Evolutionary conservation across 2,113 vertebrate species (phyloP), one percentile per base, ranked within the genome.

Genomic region (Pelvicachromis taeniatus): DNA sequence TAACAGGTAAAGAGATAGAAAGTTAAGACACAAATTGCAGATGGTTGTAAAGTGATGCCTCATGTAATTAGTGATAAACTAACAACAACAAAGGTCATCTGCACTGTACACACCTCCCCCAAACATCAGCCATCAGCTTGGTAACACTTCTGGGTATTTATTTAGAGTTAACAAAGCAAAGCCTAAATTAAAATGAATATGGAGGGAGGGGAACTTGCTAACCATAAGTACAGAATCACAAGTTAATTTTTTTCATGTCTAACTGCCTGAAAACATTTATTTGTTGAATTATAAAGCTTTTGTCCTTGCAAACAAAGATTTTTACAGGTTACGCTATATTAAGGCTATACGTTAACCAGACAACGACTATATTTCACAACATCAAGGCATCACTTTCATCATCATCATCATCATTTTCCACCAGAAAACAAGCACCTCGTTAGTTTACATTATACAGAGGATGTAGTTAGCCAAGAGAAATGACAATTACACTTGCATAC

Each of bases 331-430:
- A n/a, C 17, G 2, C 31, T 12, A n/a, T 35, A 12, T 9, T 7
- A 61, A 45, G 35, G n/a, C 3, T 42, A 16, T 0, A 2, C 1
- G 1, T 42, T 16, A 45, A 0, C 21, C 26, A 23, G 13, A 42
- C 38, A 16, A 23, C 2, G 1, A 4, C 4, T 42, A 9, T 3
- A 5, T 48, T 48, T 73, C 40, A 73, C 68, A 11, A 48, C 42
- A 48, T 1, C 13, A 0, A 48, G 5, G 40, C 23, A 0, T 70
- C 21, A 10, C 7, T 33, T 33, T 33, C 31, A 33, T 6, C 31
- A 33, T 33, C 31, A 31, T 4, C 31, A 33, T 33, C 31, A 33
- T 33, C 31, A 6, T 61, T 61, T 61, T 0, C 58, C 58, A 70
- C 21, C 38, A 70, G 38, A 45, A n/a, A 6, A 70, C 7, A 45